Conservation (phyloP, 2,113 vertebrate species). For the Globicephala melas region DNA sequence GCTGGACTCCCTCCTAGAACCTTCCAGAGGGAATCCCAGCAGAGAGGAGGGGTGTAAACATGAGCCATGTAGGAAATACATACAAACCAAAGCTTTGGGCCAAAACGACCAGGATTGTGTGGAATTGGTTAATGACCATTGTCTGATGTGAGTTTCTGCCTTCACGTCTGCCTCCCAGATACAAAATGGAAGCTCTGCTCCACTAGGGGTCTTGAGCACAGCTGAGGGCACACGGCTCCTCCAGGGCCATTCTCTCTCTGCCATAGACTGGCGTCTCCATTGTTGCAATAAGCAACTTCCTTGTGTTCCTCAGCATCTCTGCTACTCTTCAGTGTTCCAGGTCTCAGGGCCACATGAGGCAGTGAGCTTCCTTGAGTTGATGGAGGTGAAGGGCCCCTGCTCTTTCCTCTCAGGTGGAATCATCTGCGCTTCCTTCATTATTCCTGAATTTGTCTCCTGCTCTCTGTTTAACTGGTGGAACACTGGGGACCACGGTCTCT, state of each 20-base stretch:
- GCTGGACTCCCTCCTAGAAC: neutral
- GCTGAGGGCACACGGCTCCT: fast-evolving
- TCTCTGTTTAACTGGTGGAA: neutral
- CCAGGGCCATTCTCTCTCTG: too few species aligned
- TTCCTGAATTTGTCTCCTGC: neutral
- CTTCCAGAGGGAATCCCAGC: neutral
- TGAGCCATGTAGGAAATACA: too few species aligned
- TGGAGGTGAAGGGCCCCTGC: neutral
- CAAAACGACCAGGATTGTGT: too few species aligned
- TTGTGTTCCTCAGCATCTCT: fast-evolving
- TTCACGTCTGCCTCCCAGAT: neutral
- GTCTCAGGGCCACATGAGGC: fast-evolving
- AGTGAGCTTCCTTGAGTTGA: fast-evolving
- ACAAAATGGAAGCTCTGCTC: neutral
- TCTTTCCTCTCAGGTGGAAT: neutral
- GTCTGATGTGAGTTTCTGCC: neutral
- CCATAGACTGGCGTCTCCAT: neutral
- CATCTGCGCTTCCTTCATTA: neutral
- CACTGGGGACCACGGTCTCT: neutral
- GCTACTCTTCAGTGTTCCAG: fast-evolving
- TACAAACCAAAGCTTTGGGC: neutral
- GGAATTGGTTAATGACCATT: neutral
- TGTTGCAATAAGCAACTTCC: neutral
- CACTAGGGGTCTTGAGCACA: fast-evolving
- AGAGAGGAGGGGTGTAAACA: neutral